Evolutionary conservation across 2,797 vertebrate genomes (phyloP), one percentile per base, ranked within the genome.

Genomic region (Enteromius anoplus): DNA sequence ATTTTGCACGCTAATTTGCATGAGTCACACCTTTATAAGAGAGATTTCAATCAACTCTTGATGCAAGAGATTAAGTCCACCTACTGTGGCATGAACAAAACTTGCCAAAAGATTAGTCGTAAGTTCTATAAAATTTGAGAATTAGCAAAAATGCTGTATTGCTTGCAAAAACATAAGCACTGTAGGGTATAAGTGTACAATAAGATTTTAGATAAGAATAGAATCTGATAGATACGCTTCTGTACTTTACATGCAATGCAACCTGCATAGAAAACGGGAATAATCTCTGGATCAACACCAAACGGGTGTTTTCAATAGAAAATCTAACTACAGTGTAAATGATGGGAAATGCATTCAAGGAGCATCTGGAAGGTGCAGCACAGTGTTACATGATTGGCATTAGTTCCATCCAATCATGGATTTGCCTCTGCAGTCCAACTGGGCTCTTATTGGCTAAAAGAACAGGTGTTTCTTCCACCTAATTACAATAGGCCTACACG

Each of bases 401-500:
- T 42, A 51, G 47, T 75, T 78, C 70, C 2, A 55, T 71, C 81
- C 65, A 64, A 85, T 70, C 53, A 60, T 6, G 12, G 32, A 45
- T 58, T 51, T 15, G 68, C 42, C 71, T 66, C 6, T 68, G 77
- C 71, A 83, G 66, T 73, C 55, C 19, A 66, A 51, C 23, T 34
- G 42, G 29, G 21, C 71, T 42, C 58, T 29, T n/a, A 49, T 21
- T 55, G 55, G 75, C 77, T 2, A n/a, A 64, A 78, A 60, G 10
- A n/a, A 32, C n/a, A 53, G 55, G 51, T 17, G n/a, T 29, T 34
- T 17, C 6, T 37, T 51, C 29, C 87, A 37, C 29, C 60, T 34
- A 75, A 89, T 97, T 95, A 97, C 82, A 93, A 96, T 5, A 98
- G 93, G 29, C 93, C 93, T 21, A 96, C 72, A 78, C 88, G 92